Percentiles rank a stretch among this genome's conserved stretches.
These are phyloP conservation scores for Bucco capensis DNA, from an alignment of 2,113 vertebrate genomes.

Conservation along the genomic window DNA sequence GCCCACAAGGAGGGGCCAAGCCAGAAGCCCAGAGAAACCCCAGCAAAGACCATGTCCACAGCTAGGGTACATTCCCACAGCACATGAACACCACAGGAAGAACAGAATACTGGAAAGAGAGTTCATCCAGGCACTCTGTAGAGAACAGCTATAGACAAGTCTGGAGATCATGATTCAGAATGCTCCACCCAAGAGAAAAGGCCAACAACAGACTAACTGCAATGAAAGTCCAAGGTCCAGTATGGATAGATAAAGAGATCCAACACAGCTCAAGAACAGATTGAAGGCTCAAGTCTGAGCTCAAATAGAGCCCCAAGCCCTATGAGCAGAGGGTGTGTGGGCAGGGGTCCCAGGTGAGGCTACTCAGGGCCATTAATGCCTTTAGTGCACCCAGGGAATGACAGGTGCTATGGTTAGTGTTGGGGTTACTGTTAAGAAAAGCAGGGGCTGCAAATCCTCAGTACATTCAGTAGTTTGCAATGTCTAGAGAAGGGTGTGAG, in stretches of 20 bases:
- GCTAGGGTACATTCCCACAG: not conserved
- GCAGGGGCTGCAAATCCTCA: not conserved
- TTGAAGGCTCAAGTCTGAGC: rapidly evolving
- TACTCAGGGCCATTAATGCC: not conserved
- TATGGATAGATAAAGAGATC: rapidly evolving
- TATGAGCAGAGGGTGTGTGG: not conserved
- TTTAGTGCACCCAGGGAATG: not conserved
- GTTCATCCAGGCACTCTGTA: not conserved
- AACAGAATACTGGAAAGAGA: not conserved
- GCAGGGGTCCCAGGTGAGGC: not conserved
- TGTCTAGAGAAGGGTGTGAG: not conserved
- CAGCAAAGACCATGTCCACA: not conserved
- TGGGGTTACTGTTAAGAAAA: not conserved
- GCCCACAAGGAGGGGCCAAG: rapidly evolving
- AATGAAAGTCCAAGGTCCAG: not conserved
- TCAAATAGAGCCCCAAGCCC: not conserved
- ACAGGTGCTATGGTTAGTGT: not conserved
- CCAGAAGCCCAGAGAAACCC: not conserved
- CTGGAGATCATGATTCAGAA: not conserved
- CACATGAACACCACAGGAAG: not conserved
- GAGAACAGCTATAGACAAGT: not conserved
- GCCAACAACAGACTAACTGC: not conserved
- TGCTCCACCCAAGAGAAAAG: not conserved
- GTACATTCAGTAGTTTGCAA: not conserved
- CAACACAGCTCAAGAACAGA: rapidly evolving